Evolutionary conservation across 2,888 invertebrate genomes (phyloP).

Genomic region (Aleiodes leptofemur): DNA sequence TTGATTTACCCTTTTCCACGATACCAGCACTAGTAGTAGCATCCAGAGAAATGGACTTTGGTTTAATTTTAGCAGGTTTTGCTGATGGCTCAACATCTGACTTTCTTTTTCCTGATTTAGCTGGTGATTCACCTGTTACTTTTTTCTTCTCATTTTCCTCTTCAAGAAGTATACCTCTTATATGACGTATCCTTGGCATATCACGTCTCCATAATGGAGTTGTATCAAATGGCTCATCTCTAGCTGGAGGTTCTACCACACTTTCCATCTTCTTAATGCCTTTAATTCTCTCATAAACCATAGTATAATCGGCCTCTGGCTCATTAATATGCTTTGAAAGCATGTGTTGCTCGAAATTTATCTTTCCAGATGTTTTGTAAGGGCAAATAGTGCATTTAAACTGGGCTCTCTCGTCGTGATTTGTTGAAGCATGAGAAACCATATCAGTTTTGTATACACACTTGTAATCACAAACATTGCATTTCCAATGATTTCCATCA

Average conservation of each 20-base stretch:
- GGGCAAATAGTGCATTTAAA: slow-evolving; percentile 84
- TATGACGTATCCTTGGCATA: slow-evolving; percentile 78
- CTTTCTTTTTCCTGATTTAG: slow-evolving; percentile 60
- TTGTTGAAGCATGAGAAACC: slow-evolving; percentile 78
- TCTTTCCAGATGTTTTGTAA: slow-evolving; percentile 78
- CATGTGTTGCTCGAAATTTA: slow-evolving; percentile 80
- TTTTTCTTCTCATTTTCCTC: slow-evolving; percentile 74
- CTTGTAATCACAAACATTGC: slow-evolving; percentile 82
- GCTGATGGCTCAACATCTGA: slow-evolving; percentile 57
- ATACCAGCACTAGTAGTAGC: slow-evolving; percentile 49
- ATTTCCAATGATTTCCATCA: slow-evolving; percentile 82
- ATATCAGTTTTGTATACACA: slow-evolving; percentile 80
- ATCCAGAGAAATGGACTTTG: slow-evolving; percentile 61
- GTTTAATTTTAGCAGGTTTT: slow-evolving; percentile 60
- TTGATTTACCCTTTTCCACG: slow-evolving; percentile 22
- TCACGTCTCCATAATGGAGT: slow-evolving; percentile 81
- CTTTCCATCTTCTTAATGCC: slow-evolving; percentile 65
- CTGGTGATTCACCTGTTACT: slow-evolving; percentile 51
- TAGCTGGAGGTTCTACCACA: slow-evolving; percentile 56
- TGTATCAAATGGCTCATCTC: slow-evolving; percentile 76
- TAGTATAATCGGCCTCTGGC: slow-evolving; percentile 62
- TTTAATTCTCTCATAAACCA: slow-evolving; percentile 77
- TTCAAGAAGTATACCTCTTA: slow-evolving; percentile 80
- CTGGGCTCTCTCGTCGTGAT: slow-evolving; percentile 82
- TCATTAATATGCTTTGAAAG: slow-evolving; percentile 78